These are phyloP conservation scores for Campoletis sonorensis DNA, from an alignment of 1,140 invertebrate genomes.

Conservation along the genomic window DNA sequence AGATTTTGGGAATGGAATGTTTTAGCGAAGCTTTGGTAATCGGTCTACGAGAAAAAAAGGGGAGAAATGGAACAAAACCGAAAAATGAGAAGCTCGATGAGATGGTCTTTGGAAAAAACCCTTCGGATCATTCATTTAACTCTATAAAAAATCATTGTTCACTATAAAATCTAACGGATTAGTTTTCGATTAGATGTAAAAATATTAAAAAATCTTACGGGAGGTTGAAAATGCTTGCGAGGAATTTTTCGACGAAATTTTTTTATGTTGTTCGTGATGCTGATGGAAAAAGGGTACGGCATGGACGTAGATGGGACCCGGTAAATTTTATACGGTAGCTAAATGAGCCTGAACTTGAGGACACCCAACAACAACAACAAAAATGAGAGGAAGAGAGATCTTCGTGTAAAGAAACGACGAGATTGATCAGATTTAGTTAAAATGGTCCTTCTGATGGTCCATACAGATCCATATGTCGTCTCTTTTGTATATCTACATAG, in stretches of 20 bases:
- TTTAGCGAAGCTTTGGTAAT: slow-evolving; percentile 53
- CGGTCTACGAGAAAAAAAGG: neutral
- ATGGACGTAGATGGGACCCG: slow-evolving; percentile 32
- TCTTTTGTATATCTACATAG: neutral
- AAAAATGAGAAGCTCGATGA: neutral
- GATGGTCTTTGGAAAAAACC: neutral
- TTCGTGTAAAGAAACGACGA: slow-evolving; percentile 41
- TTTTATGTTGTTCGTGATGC: neutral
- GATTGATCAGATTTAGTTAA: slow-evolving; percentile 61
- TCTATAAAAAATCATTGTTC: neutral
- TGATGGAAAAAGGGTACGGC: slow-evolving; percentile 30
- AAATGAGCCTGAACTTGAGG: slow-evolving; percentile 46
- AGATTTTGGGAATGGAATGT: slow-evolving; percentile 70
- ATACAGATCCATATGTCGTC: neutral
- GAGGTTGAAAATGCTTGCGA: neutral
- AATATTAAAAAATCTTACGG: slow-evolving; percentile 24
- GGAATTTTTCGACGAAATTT: slow-evolving; percentile 10
- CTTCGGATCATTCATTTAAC: neutral
- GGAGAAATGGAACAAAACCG: neutral
- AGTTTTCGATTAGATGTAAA: neutral
- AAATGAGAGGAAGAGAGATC: slow-evolving; percentile 20
- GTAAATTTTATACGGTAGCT: slow-evolving; percentile 48
- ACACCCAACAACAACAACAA: slow-evolving; percentile 1
- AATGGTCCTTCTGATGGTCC: slow-evolving; percentile 2
- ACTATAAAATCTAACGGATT: neutral